These are phyloP conservation scores for Melospiza melodia DNA, from an alignment of 2,113 vertebrate genomes.

Conservation along the genomic window DNA sequence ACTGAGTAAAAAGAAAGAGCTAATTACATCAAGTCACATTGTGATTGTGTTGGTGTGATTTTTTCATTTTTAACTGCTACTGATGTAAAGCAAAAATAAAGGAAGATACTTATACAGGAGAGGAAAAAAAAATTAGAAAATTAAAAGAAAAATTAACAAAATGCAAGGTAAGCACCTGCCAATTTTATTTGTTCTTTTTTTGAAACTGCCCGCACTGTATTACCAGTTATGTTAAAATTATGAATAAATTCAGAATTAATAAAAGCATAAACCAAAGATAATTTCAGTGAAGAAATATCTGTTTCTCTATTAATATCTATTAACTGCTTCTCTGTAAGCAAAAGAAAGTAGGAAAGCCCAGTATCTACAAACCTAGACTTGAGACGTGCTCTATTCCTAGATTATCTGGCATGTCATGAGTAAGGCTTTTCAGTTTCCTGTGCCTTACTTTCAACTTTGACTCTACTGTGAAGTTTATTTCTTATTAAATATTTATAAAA, in stretches of 20 bases:
- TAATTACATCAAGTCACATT: not conserved
- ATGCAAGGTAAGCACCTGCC: not conserved
- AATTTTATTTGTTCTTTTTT: not conserved
- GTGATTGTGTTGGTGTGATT: not conserved
- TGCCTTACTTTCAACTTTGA: not conserved
- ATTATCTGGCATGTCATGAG: constrained; percentile 1
- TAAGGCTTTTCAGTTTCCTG: constrained; percentile 46
- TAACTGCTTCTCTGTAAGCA: not conserved
- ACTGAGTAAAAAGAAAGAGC: not conserved
- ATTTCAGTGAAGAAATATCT: not conserved
- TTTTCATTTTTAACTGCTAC: not conserved
- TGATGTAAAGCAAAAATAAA: not conserved
- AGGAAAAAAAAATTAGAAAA: not conserved
- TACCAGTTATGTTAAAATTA: not conserved
- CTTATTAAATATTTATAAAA: not conserved
- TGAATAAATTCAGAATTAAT: not conserved
- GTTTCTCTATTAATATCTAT: not conserved
- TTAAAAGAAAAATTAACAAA: not conserved
- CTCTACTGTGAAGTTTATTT: not conserved
- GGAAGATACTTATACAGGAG: not conserved
- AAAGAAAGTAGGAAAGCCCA: not conserved
- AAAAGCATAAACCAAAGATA: not conserved
- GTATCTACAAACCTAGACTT: not conserved
- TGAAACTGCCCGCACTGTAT: not conserved
- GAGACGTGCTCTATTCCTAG: not conserved